Evolutionary conservation across 1,140 invertebrate species (phyloP).

Genomic region (Agrilus planipennis): DNA sequence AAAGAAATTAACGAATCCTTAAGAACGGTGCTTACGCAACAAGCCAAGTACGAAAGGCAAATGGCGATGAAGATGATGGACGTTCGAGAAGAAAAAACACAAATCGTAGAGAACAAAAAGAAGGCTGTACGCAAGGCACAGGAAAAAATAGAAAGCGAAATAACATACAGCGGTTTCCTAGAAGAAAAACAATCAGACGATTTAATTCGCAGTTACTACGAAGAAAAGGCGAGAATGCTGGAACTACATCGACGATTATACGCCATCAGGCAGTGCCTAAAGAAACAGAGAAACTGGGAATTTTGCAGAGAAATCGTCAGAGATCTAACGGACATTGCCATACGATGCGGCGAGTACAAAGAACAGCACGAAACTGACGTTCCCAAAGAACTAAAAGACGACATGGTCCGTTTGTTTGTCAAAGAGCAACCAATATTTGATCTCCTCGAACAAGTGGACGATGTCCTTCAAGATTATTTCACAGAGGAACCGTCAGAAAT

Average conservation of each 20-base stretch:
- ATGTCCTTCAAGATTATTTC: conserved; percentile 8
- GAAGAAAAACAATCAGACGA: conserved; percentile 34
- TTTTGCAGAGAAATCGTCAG: conserved; percentile 39
- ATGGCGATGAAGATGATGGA: conserved; percentile 46
- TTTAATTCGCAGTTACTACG: conserved; percentile 33
- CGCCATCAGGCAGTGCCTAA: conserved; percentile 35
- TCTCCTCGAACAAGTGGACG: conserved; percentile 16
- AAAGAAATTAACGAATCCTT: conserved; percentile 36
- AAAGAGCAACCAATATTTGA: conserved; percentile 41
- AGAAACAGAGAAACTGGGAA: conserved; percentile 33
- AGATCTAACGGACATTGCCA: conserved; percentile 40
- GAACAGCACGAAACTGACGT: conserved; percentile 29
- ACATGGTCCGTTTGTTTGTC: conserved; percentile 42
- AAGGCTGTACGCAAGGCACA: conserved; percentile 36
- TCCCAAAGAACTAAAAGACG: conserved; percentile 34
- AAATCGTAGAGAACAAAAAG: conserved; percentile 39
- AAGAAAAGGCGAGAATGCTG: conserved; percentile 38
- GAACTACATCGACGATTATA: conserved; percentile 39
- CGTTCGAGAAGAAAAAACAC: conserved; percentile 40
- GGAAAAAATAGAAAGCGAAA: conserved; percentile 36
- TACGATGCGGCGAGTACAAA: conserved; percentile 38
- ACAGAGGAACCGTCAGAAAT: conserved; percentile 13
- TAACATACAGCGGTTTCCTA: conserved; percentile 35
- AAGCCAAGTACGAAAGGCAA: conserved; percentile 50
- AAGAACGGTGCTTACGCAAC: conserved; percentile 40